Conservation (phyloP, 2,113 vertebrate genomes). For the Atlantisia rogersi region DNA sequence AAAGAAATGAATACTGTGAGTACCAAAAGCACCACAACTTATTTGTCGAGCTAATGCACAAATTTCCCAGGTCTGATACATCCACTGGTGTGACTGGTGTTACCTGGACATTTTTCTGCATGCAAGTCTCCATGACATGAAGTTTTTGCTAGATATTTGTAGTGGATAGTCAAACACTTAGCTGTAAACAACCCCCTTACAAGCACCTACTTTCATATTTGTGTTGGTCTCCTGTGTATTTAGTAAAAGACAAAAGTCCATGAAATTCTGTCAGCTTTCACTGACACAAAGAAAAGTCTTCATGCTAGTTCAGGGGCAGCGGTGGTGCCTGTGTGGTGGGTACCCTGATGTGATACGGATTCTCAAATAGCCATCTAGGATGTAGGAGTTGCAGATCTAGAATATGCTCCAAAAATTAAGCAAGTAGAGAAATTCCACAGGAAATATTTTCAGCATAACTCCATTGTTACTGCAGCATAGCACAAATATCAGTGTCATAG, state of each 20-base stretch:
- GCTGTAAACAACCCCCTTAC: background rate
- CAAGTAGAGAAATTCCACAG: background rate
- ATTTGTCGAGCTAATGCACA: background rate
- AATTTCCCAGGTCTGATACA: background rate
- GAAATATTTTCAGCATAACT: background rate
- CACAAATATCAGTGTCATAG: background rate
- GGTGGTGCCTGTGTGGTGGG: background rate
- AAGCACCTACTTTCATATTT: background rate
- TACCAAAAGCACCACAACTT: background rate
- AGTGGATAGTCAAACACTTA: background rate
- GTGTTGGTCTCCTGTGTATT: background rate
- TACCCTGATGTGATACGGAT: background rate
- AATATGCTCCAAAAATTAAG: background rate
- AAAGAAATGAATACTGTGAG: background rate
- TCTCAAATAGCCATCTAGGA: fast-evolving
- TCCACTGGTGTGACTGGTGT: background rate
- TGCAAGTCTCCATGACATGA: background rate
- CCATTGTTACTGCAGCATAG: background rate
- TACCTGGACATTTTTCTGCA: background rate
- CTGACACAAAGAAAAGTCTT: background rate
- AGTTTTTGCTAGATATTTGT: background rate
- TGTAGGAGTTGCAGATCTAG: background rate
- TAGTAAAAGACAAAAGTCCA: background rate
- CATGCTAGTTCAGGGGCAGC: background rate
- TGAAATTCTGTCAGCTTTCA: background rate